Evolutionary conservation across 2,888 invertebrate genomes (phyloP).

Genomic region (Copidosoma aretas): DNA sequence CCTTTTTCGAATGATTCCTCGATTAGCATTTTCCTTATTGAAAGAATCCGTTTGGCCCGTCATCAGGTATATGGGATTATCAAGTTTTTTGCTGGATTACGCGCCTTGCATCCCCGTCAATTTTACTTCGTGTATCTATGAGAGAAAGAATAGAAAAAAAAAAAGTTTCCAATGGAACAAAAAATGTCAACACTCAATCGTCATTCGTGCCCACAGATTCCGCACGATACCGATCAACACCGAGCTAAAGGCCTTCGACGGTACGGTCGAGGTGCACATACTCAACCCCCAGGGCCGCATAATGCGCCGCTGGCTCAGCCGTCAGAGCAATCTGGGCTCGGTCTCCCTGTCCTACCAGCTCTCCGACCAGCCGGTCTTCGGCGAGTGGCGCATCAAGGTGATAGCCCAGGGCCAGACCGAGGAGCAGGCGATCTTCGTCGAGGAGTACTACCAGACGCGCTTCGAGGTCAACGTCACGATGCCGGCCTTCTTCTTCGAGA

Average conservation of each 20-base stretch:
- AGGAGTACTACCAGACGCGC: conserved; percentile 94
- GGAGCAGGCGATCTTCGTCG: conserved; percentile 84
- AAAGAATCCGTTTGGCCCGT: too few species aligned
- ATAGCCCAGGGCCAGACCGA: conserved; percentile 89
- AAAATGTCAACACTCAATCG: too few species aligned
- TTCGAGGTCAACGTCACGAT: conserved; percentile 96
- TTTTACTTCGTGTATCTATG: too few species aligned
- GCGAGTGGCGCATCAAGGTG: conserved; percentile 89
- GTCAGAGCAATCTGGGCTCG: conserved; percentile 87
- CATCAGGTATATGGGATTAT: too few species aligned
- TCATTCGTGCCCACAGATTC: conserved; percentile 71
- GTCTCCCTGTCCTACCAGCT: conserved; percentile 91
- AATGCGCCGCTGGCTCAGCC: conserved; percentile 90
- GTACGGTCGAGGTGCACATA: conserved; percentile 91
- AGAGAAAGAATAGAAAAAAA: too few species aligned
- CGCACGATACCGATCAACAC: conserved; percentile 92
- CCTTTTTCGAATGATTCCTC: too few species aligned
- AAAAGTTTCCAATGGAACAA: too few species aligned
- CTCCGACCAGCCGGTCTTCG: conserved; percentile 90
- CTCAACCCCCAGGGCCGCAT: conserved; percentile 87
- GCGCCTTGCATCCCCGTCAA: too few species aligned
- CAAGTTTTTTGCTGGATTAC: too few species aligned
- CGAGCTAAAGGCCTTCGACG: conserved; percentile 87
- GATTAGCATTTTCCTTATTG: too few species aligned
- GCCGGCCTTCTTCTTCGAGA: conserved; percentile 92